Evolutionary conservation across 2,888 invertebrate species (phyloP).

Genomic region (Drosophila diplacantha): DNA sequence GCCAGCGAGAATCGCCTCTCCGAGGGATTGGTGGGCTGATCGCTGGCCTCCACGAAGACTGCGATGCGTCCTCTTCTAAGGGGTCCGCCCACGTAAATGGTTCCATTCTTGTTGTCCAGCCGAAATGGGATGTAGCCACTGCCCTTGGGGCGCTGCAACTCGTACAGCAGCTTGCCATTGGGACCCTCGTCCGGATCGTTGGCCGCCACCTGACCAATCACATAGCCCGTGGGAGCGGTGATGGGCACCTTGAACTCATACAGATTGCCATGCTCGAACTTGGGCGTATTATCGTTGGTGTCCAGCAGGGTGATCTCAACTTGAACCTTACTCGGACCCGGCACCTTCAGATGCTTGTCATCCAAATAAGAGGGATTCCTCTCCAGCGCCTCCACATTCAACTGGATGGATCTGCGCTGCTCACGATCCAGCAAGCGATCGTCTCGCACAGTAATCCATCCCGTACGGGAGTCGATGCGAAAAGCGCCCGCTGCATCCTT

Average conservation of each 20-base stretch:
- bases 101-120: constrained; percentile 85
- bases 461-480: constrained; percentile 86
- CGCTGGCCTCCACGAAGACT: constrained; percentile 89
- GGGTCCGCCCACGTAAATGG: constrained; percentile 82
- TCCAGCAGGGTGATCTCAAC: constrained; percentile 91
- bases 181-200: constrained; percentile 85
- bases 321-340: constrained; percentile 80
- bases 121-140: constrained; percentile 84
- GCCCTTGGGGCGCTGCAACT: constrained; percentile 84
- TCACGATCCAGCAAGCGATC: constrained; percentile 88
- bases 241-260: constrained; percentile 87
- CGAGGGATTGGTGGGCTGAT: constrained; percentile 88
- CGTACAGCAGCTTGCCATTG: constrained; percentile 87
- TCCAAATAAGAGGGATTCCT: constrained; percentile 81
- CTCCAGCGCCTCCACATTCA: constrained; percentile 89
- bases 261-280: constrained; percentile 89
- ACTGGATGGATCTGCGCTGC: constrained; percentile 83
- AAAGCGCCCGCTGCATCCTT: constrained; percentile 86
- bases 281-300: constrained; percentile 94
- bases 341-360: constrained; percentile 67
- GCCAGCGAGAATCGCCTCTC: constrained; percentile 89
- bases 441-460: constrained; percentile 91
- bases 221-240: constrained; percentile 83
- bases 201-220: constrained; percentile 88
- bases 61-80: constrained; percentile 86